Evolutionary conservation across 2,113 vertebrate genomes (phyloP).

Genomic region (Indri indri): DNA sequence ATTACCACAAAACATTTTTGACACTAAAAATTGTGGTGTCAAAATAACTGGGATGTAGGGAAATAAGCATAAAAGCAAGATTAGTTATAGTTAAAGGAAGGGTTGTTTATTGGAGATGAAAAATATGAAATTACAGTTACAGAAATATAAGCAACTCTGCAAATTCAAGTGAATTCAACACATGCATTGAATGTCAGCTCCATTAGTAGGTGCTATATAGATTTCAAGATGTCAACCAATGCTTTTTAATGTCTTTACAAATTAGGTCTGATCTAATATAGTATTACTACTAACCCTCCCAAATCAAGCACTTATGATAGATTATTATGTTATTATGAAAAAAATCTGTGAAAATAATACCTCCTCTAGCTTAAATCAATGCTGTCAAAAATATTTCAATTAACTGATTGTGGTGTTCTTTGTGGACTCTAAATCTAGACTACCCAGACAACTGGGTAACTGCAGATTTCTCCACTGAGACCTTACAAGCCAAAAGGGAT

Average conservation of each 20-base stretch:
- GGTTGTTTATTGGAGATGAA: neutral
- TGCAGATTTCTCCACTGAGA: no score
- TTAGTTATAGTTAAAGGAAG: neutral
- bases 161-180: conserved; percentile 24
- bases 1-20: neutral
- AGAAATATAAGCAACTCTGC: neutral
- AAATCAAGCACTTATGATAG: neutral
- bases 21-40: neutral
- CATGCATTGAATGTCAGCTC: neutral
- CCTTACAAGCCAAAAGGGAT: no score
- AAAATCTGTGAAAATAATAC: neutral
- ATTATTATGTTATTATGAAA: neutral
- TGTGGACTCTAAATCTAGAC: neutral
- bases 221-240: neutral
- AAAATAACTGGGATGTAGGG: neutral
- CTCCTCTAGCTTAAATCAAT: neutral
- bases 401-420: neutral
- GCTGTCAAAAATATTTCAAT: neutral
- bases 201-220: neutral
- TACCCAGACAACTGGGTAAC: neutral
- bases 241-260: neutral
- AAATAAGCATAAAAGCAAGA: conserved; percentile 19
- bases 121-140: conserved; percentile 34
- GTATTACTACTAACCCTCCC: neutral
- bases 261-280: neutral